Evolutionary conservation across 1,140 invertebrate genomes (phyloP).

Genomic region (Rhopalosiphum maidis): DNA sequence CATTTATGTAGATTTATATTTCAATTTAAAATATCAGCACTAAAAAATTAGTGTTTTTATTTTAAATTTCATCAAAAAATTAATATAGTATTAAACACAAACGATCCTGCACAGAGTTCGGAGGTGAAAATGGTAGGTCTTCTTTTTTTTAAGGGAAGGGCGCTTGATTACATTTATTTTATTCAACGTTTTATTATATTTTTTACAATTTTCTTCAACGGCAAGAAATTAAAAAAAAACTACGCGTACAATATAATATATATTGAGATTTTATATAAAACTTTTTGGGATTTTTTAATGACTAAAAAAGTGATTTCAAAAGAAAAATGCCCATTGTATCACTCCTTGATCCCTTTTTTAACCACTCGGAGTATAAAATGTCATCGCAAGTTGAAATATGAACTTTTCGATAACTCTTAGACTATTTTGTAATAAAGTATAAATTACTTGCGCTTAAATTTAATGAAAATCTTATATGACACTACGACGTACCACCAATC

Average conservation of each 20-base stretch:
- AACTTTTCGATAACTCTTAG: neutral
- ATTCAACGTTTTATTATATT: neutral
- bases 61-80: neutral
- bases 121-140: neutral
- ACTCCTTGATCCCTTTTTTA: neutral
- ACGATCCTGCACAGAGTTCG: fast-evolving
- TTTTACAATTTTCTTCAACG: neutral
- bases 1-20: neutral
- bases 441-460: neutral
- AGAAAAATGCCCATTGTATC: neutral
- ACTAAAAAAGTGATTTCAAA: neutral
- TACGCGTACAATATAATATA: neutral
- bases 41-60: neutral
- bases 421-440: conserved; percentile 9
- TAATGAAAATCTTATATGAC: conserved; percentile 2
- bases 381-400: conserved; percentile 12
- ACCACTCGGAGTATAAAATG: neutral
- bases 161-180: neutral
- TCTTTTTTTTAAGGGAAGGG: neutral
- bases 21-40: neutral
- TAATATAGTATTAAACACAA: neutral
- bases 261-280: neutral
- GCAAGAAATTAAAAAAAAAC: neutral
- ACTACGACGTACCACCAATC: neutral
- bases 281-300: neutral